These are phyloP conservation scores for Halcyon malimbica DNA, from an alignment of 2,113 vertebrate species.

Conservation along the genomic window DNA sequence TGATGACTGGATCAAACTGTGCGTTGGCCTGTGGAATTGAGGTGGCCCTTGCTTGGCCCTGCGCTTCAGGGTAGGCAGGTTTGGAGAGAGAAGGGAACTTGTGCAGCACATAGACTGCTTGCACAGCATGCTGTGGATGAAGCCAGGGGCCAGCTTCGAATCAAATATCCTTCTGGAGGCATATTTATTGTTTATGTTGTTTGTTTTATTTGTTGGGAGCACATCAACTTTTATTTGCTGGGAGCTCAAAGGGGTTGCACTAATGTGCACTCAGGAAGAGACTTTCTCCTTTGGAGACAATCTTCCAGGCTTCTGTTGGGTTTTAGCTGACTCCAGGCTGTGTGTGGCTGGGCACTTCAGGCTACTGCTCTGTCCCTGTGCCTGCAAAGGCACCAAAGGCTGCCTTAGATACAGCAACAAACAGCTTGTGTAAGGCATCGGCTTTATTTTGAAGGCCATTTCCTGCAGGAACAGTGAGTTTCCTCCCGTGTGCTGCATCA, in stretches of 20 bases:
- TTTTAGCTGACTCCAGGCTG: not conserved
- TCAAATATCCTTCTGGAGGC: not conserved
- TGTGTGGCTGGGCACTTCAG: no score
- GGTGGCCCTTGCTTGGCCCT: not conserved
- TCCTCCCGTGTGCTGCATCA: not conserved
- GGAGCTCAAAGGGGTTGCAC: not conserved
- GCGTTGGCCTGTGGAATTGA: fast-evolving
- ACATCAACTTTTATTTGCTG: not conserved
- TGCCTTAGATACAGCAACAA: not conserved
- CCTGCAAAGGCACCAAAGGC: not conserved
- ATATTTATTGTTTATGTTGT: not conserved
- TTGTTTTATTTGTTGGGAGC: not conserved
- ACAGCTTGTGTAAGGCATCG: not conserved
- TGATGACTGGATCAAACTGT: not conserved
- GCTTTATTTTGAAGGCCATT: not conserved
- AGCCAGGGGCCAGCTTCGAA: not conserved
- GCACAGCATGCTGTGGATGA: not conserved
- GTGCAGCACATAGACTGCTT: fast-evolving
- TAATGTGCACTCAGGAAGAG: not conserved
- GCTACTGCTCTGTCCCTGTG: not conserved
- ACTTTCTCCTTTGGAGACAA: not conserved
- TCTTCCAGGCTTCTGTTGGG: not conserved
- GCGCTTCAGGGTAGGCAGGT: not conserved
- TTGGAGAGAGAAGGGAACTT: not conserved
- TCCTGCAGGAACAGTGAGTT: not conserved